Evolutionary conservation across 2,113 vertebrate genomes (phyloP).

Genomic region (Triplophysa siluroides): DNA sequence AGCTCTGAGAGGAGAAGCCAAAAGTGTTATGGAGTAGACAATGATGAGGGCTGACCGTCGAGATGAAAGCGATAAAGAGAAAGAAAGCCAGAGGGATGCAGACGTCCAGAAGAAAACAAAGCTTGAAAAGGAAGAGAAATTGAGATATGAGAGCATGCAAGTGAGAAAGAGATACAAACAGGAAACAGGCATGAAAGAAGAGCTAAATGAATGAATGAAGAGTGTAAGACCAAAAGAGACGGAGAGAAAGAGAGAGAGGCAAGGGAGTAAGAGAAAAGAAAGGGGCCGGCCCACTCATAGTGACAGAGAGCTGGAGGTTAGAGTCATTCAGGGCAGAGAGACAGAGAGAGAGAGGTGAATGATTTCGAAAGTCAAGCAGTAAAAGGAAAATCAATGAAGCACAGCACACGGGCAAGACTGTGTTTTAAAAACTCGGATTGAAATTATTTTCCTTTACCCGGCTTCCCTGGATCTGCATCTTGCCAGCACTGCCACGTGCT

Average conservation of each 20-base stretch:
- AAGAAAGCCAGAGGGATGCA: background rate
- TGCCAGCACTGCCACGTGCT: constrained; percentile 46
- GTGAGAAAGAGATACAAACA: constrained; percentile 20
- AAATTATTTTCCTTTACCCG: constrained; percentile 58
- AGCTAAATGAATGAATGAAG: background rate
- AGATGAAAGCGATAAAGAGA: constrained; percentile 27
- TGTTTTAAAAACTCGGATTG: constrained; percentile 34
- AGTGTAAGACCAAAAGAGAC: constrained; percentile 15
- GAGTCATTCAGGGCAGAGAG: constrained; percentile 7
- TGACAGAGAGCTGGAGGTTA: constrained; percentile 20
- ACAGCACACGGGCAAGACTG: background rate
- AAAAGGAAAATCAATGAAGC: constrained; percentile 11
- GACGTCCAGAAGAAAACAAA: background rate
- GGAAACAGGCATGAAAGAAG: background rate
- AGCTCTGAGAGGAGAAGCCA: background rate
- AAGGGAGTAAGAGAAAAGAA: constrained; percentile 2
- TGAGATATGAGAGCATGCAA: background rate
- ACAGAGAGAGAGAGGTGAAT: constrained; percentile 51
- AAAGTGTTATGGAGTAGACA: background rate
- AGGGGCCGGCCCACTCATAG: constrained; percentile 11
- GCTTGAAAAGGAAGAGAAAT: background rate
- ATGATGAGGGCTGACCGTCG: constrained; percentile 22
- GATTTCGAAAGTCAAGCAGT: constrained; percentile 42
- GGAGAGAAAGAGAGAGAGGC: constrained; percentile 20
- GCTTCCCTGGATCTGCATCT: constrained; percentile 43